phyloP scores from a whole-genome alignment of 92 coral and sea anemone species.

The Pocillopora grandis region DNA sequence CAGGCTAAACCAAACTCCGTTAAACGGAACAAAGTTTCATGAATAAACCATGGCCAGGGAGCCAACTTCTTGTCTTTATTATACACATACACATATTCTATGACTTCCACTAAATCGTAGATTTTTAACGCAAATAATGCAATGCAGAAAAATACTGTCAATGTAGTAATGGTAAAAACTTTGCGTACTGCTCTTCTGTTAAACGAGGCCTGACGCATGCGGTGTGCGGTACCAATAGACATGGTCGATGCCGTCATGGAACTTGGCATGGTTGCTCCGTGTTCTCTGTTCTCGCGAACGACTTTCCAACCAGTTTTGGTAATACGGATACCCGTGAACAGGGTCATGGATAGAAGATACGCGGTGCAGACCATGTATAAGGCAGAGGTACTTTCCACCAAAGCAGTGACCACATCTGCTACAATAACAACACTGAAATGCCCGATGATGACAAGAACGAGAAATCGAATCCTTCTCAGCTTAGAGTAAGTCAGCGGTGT shows the following conservation, averaged over 20 bases:
- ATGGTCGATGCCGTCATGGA: background rate
- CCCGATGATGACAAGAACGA: conserved; percentile 48
- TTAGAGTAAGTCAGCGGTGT: conserved; percentile 52
- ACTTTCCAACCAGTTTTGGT: conserved; percentile 65
- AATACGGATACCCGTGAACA: conserved; percentile 56
- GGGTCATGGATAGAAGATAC: conserved; percentile 61
- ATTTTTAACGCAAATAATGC: conserved; percentile 58
- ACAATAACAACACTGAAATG: conserved; percentile 64
- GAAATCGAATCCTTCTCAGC: conserved; percentile 57
- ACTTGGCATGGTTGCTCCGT: background rate
- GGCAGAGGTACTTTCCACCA: conserved; percentile 47
- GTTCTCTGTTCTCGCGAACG: conserved; percentile 33
- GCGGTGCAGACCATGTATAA: conserved; percentile 61
- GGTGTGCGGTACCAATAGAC: background rate
- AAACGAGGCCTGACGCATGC: conserved; percentile 19
- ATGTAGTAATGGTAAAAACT: conserved; percentile 42
- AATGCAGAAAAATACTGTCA: conserved; percentile 58
- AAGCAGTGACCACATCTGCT: conserved; percentile 54
- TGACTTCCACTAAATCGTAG: conserved; percentile 51
- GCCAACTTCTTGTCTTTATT: conserved; percentile 46
- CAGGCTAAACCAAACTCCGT: conserved; percentile 70
- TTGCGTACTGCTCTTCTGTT: conserved; percentile 46
- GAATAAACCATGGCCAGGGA: conserved; percentile 78
- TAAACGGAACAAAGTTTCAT: conserved; percentile 69
- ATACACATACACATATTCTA: conserved; percentile 35